Percentiles rank a stretch among this genome's conserved stretches.
phyloP scores from a whole-genome alignment of 2,888 invertebrate genomes.

The Drosophila prostipennis region DNA sequence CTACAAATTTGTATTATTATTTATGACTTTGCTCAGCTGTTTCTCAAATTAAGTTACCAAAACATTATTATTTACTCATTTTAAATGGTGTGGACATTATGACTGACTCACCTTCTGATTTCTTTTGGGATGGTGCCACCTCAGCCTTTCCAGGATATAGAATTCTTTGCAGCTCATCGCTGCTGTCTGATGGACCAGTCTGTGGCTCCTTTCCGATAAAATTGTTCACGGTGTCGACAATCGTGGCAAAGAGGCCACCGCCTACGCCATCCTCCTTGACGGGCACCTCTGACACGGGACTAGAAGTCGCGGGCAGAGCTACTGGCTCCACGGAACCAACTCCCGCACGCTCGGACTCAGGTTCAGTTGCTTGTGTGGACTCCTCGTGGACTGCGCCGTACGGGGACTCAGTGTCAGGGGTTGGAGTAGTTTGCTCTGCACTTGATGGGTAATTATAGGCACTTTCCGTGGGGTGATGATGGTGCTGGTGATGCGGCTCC shows the following conservation, averaged over 20 bases:
- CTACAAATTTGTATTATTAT: no score
- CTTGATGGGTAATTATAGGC: constrained; percentile 1
- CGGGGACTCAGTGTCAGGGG: constrained; percentile 36
- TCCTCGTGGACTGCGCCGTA: constrained; percentile 43
- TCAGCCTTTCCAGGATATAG: constrained; percentile 59
- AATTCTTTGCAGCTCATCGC: constrained; percentile 72
- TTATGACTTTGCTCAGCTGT: not conserved
- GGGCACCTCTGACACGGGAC: constrained; percentile 29
- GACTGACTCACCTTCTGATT: constrained; percentile 11
- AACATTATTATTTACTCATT: not conserved
- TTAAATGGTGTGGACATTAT: no score
- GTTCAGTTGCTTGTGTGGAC: constrained; percentile 42
- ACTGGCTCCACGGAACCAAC: constrained; percentile 54
- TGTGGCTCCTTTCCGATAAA: constrained; percentile 59
- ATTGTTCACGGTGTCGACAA: constrained; percentile 81
- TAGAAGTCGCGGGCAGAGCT: constrained; percentile 32
- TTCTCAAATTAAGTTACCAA: not conserved
- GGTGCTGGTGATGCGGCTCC: constrained; percentile 17
- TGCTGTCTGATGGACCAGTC: constrained; percentile 22
- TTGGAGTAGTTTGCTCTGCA: constrained; percentile 43
- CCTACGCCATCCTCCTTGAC: constrained; percentile 56
- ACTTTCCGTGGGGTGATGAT: constrained; percentile 8
- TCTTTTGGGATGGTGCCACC: not conserved
- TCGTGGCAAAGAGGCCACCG: constrained; percentile 81
- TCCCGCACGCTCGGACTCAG: not conserved